Conservation (phyloP, 37 sponge, comb jelly and placozoan species). For the Spongia lamella region DNA sequence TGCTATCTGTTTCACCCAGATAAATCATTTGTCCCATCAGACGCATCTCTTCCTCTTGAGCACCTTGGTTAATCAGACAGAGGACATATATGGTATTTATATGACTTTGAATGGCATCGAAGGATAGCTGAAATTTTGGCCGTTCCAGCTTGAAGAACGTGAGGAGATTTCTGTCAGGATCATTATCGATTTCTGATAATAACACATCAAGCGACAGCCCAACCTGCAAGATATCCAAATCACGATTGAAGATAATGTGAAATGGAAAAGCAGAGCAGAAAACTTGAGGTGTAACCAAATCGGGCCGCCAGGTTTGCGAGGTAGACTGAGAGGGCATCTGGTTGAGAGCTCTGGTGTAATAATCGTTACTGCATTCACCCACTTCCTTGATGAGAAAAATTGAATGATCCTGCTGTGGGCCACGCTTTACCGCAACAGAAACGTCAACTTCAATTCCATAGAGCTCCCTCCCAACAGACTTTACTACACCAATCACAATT, state of each 20-base stretch:
- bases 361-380: not conserved
- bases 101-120: slow-evolving; percentile 63
- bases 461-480: slow-evolving; percentile 74
- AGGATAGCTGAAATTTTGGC: slow-evolving; percentile 63
- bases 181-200: slow-evolving; percentile 10
- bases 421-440: slow-evolving; percentile 26
- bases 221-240: slow-evolving; percentile 57
- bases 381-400: slow-evolving; percentile 54
- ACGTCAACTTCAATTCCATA: slow-evolving; percentile 68
- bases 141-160: slow-evolving; percentile 59
- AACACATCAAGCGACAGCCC: slow-evolving; percentile 59
- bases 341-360: not conserved
- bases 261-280: slow-evolving; percentile 87
- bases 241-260: slow-evolving; percentile 75
- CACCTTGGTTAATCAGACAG: slow-evolving; percentile 8
- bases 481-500: slow-evolving; percentile 85
- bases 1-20: slow-evolving; percentile 53
- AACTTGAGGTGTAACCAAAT: slow-evolving; percentile 38
- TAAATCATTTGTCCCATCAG: slow-evolving; percentile 88
- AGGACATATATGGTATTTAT: slow-evolving; percentile 85
- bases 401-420: slow-evolving; percentile 33
- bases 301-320: not conserved
- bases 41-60: slow-evolving; percentile 52
- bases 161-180: slow-evolving; percentile 12
- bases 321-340: slow-evolving; percentile 10